Conservation (phyloP, 1,140 invertebrate species). For the Portunus trituberculatus region DNA sequence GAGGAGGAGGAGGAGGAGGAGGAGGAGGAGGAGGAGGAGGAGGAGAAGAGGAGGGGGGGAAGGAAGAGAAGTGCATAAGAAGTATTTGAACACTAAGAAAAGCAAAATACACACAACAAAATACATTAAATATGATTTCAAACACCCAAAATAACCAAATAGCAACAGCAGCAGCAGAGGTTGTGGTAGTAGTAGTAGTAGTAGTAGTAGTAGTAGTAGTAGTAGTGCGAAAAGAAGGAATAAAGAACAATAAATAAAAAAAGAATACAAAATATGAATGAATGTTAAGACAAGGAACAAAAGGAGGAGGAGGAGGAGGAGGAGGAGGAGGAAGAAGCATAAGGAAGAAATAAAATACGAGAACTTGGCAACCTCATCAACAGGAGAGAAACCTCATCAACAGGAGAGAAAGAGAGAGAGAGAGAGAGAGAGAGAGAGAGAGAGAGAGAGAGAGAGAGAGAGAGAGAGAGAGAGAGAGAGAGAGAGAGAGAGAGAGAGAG, state of each 20-base stretch:
- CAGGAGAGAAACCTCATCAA: too few species aligned
- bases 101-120: too few species aligned
- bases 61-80: neutral
- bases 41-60: neutral
- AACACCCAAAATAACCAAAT: too few species aligned
- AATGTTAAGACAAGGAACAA: neutral
- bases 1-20: neutral
- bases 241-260: neutral
- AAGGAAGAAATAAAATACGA: neutral
- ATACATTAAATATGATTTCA: too few species aligned
- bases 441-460: neutral
- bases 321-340: neutral
- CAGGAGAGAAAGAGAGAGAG: neutral
- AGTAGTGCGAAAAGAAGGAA: neutral
- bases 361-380: neutral
- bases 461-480: neutral
- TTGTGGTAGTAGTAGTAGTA: too few species aligned
- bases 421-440: neutral
- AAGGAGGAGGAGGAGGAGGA: neutral
- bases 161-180: too few species aligned
- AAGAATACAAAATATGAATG: neutral
- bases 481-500: constrained; percentile 24
- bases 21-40: constrained; percentile 7
- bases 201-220: too few species aligned
- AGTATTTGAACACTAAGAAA: too few species aligned